Evolutionary conservation across 2,113 vertebrate genomes (phyloP).

Genomic region (Strix aluco): DNA sequence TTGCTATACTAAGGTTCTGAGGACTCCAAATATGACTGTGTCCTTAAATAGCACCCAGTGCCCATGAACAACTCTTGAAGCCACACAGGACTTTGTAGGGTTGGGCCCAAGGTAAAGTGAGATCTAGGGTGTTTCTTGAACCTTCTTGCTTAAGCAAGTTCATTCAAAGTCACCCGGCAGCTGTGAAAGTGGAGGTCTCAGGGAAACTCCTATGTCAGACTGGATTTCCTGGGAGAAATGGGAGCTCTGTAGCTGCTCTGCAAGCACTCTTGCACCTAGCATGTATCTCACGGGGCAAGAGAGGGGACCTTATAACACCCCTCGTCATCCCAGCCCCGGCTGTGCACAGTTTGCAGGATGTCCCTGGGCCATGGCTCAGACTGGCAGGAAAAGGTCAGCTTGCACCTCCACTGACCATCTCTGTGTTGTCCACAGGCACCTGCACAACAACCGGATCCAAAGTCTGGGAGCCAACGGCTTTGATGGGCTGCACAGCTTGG

Average conservation of each 20-base stretch:
- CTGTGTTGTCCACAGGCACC: conserved; percentile 81
- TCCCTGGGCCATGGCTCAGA: neutral
- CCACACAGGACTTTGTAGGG: fast-evolving
- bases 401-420: neutral
- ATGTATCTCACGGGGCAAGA: neutral
- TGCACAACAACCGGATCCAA: conserved; percentile 94
- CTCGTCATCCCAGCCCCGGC: neutral
- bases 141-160: neutral
- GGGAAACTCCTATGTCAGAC: neutral
- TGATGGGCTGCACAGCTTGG: conserved; percentile 90
- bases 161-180: neutral
- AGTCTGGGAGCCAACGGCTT: conserved; percentile 88
- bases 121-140: neutral
- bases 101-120: neutral
- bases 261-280: neutral
- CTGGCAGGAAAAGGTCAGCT: neutral
- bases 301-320: fast-evolving
- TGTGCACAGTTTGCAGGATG: neutral
- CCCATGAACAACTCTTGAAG: neutral
- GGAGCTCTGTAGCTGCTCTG: neutral
- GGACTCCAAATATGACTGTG: neutral
- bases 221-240: neutral
- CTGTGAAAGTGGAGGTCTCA: neutral
- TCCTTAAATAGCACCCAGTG: neutral
- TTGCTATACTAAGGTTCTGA: neutral